These are phyloP conservation scores for Melangyna quadrimaculata DNA, from an alignment of 2,888 invertebrate genomes.

Conservation along the genomic window DNA sequence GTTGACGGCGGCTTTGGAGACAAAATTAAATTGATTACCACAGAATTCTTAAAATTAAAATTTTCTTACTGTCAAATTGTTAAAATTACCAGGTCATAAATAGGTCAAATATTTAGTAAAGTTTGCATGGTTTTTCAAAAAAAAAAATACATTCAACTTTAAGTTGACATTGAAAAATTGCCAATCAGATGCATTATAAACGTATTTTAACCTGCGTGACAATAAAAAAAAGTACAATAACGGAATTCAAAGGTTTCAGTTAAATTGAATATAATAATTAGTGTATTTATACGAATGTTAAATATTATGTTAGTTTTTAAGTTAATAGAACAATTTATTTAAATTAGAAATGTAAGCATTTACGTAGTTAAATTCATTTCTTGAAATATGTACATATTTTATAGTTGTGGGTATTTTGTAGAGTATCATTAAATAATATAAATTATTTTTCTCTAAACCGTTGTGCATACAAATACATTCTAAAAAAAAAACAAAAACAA, in stretches of 20 bases:
- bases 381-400: background rate
- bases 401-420: background rate
- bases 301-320: constrained; percentile 7
- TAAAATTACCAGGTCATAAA: background rate
- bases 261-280: constrained; percentile 16
- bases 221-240: constrained; percentile 14
- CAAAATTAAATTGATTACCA: background rate
- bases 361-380: constrained; percentile 35
- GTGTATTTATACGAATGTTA: constrained; percentile 32
- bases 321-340: constrained; percentile 7
- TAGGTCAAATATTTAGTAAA: background rate
- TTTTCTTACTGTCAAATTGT: background rate
- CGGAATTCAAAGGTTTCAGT: background rate
- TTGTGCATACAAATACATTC: too few species aligned
- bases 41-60: background rate
- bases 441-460: background rate
- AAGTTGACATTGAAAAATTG: background rate
- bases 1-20: background rate
- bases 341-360: constrained; percentile 33
- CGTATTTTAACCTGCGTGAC: background rate
- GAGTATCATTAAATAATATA: background rate
- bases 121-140: background rate
- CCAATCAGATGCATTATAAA: background rate
- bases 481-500: too few species aligned
- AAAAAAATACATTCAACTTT: background rate